phyloP scores from a whole-genome alignment of 2,797 vertebrate species.

The Brachyrhaphis roseni region DNA sequence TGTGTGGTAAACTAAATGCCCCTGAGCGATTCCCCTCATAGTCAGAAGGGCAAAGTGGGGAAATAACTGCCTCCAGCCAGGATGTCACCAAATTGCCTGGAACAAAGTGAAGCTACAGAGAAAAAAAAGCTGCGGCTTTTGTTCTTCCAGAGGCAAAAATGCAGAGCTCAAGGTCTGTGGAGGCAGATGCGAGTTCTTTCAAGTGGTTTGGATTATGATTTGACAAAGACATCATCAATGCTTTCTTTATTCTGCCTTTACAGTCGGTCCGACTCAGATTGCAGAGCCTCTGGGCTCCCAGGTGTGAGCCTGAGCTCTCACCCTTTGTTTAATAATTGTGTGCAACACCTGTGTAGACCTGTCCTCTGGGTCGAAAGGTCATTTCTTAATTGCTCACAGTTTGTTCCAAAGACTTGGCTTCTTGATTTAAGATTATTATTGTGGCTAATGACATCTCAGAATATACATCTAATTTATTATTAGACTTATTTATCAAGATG shows the following conservation, averaged over 20 bases:
- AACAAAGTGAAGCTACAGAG: conserved; percentile 6
- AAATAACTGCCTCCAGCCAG: conserved; percentile 10
- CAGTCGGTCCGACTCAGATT: not conserved
- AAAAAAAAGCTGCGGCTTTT: not conserved
- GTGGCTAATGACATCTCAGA: not conserved
- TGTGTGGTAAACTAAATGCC: conserved; percentile 15
- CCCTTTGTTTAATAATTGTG: conserved; percentile 1
- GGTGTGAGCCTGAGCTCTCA: not conserved
- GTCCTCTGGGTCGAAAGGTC: not conserved
- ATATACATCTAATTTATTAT: not conserved
- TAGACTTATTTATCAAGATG: not conserved
- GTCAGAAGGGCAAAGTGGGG: not conserved
- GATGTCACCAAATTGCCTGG: not conserved
- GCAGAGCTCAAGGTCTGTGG: not conserved
- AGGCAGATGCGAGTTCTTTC: not conserved
- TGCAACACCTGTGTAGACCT: not conserved
- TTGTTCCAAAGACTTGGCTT: not conserved
- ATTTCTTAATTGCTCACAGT: not conserved
- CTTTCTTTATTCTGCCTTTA: not conserved
- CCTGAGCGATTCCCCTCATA: not conserved
- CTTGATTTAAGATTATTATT: not conserved
- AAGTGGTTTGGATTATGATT: not conserved
- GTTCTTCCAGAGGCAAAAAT: conserved; percentile 8
- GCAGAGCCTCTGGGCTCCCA: not conserved
- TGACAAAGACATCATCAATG: not conserved